A percentile compares a stretch with the other conserved stretches of the same genome.
These are phyloP conservation scores for Notarius lentiginosus DNA, from an alignment of 2,113 vertebrate species.

Conservation along the genomic window DNA sequence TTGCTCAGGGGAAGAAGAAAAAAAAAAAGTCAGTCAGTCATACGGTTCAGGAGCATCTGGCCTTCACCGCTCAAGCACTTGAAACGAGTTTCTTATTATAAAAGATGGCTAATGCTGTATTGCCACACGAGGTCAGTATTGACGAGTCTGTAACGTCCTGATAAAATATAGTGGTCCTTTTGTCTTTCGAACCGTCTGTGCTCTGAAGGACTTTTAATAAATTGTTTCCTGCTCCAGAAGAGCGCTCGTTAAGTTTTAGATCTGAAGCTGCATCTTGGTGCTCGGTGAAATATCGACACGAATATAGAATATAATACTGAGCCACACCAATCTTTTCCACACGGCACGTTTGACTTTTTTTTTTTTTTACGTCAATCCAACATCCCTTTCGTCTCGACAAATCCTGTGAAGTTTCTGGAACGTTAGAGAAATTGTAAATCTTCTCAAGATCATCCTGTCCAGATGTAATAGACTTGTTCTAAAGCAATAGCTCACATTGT, in stretches of 20 bases:
- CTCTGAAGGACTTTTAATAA: not conserved
- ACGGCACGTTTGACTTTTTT: not conserved
- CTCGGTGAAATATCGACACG: not conserved
- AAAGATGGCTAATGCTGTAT: not conserved
- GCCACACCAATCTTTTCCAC: not conserved
- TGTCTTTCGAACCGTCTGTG: not conserved
- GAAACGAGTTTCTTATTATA: not conserved
- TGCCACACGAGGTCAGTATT: conserved; percentile 5
- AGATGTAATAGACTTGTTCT: not conserved
- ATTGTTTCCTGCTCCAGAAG: not conserved
- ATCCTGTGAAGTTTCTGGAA: not conserved
- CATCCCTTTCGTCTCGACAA: not conserved
- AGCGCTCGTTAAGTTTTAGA: not conserved
- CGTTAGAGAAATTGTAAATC: not conserved
- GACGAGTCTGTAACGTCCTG: not conserved
- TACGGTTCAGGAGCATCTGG: not conserved
- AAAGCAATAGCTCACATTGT: conserved; percentile 43
- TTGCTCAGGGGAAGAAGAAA: too few species aligned
- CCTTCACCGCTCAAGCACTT: not conserved
- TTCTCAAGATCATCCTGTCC: not conserved
- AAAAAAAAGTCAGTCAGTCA: too few species aligned
- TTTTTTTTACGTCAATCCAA: not conserved
- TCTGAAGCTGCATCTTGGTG: not conserved
- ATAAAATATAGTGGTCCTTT: not conserved
- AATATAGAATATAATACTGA: not conserved